These are phyloP conservation scores for Hipparchia semele DNA, from an alignment of 2,888 invertebrate species.

Conservation along the genomic window DNA sequence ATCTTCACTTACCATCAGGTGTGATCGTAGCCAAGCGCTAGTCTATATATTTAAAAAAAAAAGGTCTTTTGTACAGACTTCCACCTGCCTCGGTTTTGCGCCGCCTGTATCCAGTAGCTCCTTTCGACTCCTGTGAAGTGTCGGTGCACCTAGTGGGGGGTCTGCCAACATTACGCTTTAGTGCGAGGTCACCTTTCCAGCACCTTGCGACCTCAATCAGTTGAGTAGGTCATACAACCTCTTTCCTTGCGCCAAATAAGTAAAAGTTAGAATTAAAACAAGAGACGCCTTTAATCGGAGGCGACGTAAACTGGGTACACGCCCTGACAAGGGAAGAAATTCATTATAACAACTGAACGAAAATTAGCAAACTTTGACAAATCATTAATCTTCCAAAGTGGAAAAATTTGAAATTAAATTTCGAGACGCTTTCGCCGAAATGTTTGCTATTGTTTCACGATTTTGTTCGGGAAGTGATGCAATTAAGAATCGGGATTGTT, in stretches of 20 bases:
- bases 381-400: constrained; percentile 54
- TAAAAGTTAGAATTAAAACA: constrained; percentile 4
- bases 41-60: too few relatives aligned
- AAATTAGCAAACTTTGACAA: constrained; percentile 59
- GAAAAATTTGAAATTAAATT: constrained; percentile 46
- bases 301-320: constrained; percentile 11
- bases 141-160: too few relatives aligned
- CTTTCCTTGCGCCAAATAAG: background rate
- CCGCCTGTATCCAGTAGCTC: too few relatives aligned
- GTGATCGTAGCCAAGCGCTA: too few relatives aligned
- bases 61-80: too few relatives aligned
- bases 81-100: too few relatives aligned
- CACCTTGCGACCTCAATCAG: too few relatives aligned
- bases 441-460: constrained; percentile 26
- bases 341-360: constrained; percentile 52
- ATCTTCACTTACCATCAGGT: too few relatives aligned
- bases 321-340: constrained; percentile 38
- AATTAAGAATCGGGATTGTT: constrained; percentile 13
- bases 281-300: constrained; percentile 7
- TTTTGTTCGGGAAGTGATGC: constrained; percentile 16
- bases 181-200: too few relatives aligned
- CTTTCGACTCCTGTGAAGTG: too few relatives aligned
- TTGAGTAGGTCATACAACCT: background rate
- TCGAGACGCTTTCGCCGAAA: constrained; percentile 23
- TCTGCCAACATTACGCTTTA: too few relatives aligned